Percentiles rank a stretch among this genome's conserved stretches.
Evolutionary conservation across 2,797 vertebrate genomes (phyloP).

Genomic region (Gambusia yucatana): DNA sequence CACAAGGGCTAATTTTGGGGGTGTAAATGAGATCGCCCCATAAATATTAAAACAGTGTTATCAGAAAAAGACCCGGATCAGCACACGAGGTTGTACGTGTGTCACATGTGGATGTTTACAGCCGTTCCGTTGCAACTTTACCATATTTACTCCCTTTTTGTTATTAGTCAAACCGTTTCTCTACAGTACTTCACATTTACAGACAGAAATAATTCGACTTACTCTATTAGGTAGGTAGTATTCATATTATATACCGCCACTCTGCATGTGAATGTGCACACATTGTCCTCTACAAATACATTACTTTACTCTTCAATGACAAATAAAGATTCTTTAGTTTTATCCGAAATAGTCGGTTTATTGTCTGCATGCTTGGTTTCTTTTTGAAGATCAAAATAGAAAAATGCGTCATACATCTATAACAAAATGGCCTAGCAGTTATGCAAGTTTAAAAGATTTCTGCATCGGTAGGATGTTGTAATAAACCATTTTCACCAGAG

Average conservation of each 20-base stretch:
- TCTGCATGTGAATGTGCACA: neutral
- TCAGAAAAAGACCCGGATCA: conserved; percentile 69
- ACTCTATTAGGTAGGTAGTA: neutral
- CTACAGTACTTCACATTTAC: neutral
- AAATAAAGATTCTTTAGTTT: neutral
- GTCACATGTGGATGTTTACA: neutral
- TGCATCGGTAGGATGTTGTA: neutral
- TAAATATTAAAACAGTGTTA: neutral
- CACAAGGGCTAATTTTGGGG: neutral
- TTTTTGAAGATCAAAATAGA: neutral
- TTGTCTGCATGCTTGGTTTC: neutral
- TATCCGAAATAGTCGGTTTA: neutral
- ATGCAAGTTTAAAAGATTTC: conserved; percentile 47
- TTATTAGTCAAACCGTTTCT: neutral
- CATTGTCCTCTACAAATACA: neutral
- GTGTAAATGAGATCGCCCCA: neutral
- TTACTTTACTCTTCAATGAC: neutral
- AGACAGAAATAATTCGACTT: neutral
- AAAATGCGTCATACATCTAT: conserved; percentile 62
- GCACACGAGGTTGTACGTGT: conserved; percentile 66
- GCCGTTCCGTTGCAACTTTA: neutral
- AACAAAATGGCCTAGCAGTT: conserved; percentile 61
- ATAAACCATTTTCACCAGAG: conserved; percentile 5
- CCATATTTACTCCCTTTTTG: neutral
- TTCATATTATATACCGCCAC: neutral